Base-by-base conservation (phyloP, 1,140 invertebrate genomes). In the Lasioglossum baleicum region DNA sequence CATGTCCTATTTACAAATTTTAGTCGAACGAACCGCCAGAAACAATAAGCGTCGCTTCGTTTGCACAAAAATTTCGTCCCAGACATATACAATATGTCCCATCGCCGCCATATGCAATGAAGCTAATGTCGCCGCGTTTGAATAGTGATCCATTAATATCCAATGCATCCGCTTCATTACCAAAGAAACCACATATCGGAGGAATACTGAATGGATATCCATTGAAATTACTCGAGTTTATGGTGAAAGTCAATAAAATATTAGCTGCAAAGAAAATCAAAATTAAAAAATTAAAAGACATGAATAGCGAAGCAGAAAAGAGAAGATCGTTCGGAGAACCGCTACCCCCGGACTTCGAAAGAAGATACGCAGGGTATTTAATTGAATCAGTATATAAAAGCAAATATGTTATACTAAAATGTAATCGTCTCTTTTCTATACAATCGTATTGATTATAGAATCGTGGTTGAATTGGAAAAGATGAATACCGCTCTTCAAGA, bases 261-360 rank as follows among this genome's bases (percentile, higher is more conserved):
- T 93, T 98, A 22, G 94, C 95, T 73, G 95, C 95, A 0, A 99
- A 99, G 90, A 96, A 96, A 86, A 94, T 95, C 7, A 97, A 97
- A 93, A 96, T 99, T 20, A 94, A 95, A 75, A 94, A 95, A 60
- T 92, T 99, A 60, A 96, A 96, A 90, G 95, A 97, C 60, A 97
- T 99, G 96, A 99, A 99, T 90, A 94, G 96, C 80, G 96, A 98
- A 90, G 98, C 97, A 20, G 98, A 99, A 92, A 96, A 97, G 92
- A 95, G 96, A 85, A 95, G 95, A 90, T 97, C 97, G 7, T 97
- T 97, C 91, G 95, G 96, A 35, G 95, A 96, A 88, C 93, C 94
- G 68, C 94, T 98, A 75, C 94, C 96, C 15, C 94, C 96, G 67
- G 97, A 98, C 87, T 99, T 99, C 92, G 97, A 98, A 91, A 95